Base-by-base conservation (phyloP, 2,888 invertebrate genomes). In the Zhuqinia jingwanae region DNA sequence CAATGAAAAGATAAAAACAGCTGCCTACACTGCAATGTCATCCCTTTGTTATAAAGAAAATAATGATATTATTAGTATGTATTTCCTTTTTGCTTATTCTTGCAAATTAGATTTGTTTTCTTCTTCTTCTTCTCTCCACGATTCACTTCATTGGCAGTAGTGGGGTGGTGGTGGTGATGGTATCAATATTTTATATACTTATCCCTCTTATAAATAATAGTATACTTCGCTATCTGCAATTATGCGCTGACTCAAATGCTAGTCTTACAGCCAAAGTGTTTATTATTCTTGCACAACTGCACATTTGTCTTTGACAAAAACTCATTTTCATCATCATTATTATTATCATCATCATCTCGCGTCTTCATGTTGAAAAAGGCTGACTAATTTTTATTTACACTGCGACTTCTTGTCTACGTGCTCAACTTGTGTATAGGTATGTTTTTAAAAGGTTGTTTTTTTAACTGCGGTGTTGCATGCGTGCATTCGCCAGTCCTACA, bases 301-400 rank as follows among this genome's bases (percentile, higher is more conserved):
- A 20, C 84, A 84, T 84, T 84, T 84, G 68, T 84, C 84, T 84
- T 77, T 56, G 77, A 47, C 84, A 84, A 84, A n/a, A 76, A 17
- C 45, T 45, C 68, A 84, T 84, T 76, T 77, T 84, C 77, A 77
- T 77, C 42, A 77, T 25, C 27, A 53, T 50, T n/a, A 53, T 27
- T 53, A 10, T 20, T n/a, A n/a, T n/a, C n/a, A n/a, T n/a, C n/a
- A n/a, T n/a, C n/a, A n/a, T 20, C 68, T 45, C 45, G 15, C 45
- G n/a, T n/a, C n/a, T 68, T 42, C 42, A 45, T 42, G 45, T 45
- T 68, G 47, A 73, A 73, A 47, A 70, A 75, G 25, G 60, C 63
- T 47, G 47, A 20, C 47, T 76, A 76, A 75, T 63, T 81, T 81
- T 53, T 68, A 68, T 68, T 45, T 45, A 45, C 45, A 45, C 36